Evolutionary conservation across 64 coral and sea anemone species (phyloP).

Genomic region (Dendrophyllia cribrosa): DNA sequence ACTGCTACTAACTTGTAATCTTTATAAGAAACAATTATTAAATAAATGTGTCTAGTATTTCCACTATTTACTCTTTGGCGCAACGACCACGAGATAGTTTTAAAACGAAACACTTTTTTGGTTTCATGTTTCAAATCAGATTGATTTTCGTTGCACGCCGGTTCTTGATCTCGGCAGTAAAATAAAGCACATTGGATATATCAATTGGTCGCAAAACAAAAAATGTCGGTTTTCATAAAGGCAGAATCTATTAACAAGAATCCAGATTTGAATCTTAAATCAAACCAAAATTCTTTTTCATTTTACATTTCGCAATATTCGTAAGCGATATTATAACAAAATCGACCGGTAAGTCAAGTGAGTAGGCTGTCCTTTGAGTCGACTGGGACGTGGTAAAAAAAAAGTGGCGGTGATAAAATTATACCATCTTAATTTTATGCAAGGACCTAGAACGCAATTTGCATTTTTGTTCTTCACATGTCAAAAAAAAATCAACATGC

Average conservation of each 20-base stretch:
- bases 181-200: neutral
- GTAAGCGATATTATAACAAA: neutral
- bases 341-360: neutral
- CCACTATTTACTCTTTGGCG: too few relatives aligned
- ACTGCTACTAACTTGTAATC: too few relatives aligned
- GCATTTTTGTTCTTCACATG: conserved; percentile 25
- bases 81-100: too few relatives aligned
- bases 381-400: neutral
- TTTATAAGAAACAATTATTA: too few relatives aligned
- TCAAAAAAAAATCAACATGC: conserved; percentile 1
- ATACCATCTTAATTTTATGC: conserved; percentile 23
- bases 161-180: neutral
- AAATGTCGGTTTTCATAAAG: neutral
- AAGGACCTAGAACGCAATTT: neutral
- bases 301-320: conserved; percentile 9
- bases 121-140: too few relatives aligned
- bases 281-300: neutral
- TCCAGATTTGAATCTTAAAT: neutral
- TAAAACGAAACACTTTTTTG: too few relatives aligned
- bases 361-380: neutral
- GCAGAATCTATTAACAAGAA: conserved; percentile 14
- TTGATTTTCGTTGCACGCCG: too few relatives aligned
- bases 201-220: neutral
- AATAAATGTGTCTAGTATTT: too few relatives aligned
- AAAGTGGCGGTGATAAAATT: neutral